Evolutionary conservation across 2,797 vertebrate genomes (phyloP), one percentile per base, ranked within the genome.

Genomic region (Geotrypetes seraphini): DNA sequence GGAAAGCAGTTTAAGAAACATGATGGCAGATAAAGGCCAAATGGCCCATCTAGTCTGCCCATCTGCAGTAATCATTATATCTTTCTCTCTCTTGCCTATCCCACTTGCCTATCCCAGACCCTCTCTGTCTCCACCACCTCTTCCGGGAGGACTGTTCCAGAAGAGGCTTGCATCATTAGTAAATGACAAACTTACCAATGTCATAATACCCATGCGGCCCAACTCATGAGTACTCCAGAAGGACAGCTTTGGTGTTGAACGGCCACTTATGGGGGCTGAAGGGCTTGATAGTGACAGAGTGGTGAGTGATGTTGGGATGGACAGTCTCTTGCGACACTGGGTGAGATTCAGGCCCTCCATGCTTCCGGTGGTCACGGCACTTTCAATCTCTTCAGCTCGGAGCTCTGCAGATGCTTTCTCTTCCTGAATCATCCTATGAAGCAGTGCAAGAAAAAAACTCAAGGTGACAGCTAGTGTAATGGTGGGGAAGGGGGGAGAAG

Each of bases 281-380:
- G 73, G 89, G 5, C 91, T 96, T 44, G 92, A 90, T 52, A 97
- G 70, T 22, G 94, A 97, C 57, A 96, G 78, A 39, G 92, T 91
- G 0, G 94, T 97, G 63, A 95, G 86, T 0, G 94, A 97, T 48
- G 86, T 92, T 68, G 94, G 93, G 50, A 97, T 85, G 32, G 87
- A 84, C 10, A 88, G 76, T 1, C 90, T 81, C 5, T 90, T 89
- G 43, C 89, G 81, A 16, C 92, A 81, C 2, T 78, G 78, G 4
- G 85, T 91, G 50, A 95, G 81, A 31, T 94, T 92, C 14, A 97
- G 83, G 19, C 90, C 92, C 5, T 97, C 94, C 89, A 96, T 90
- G 64, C 92, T 97, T 63, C 92, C 83, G 0, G 92, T 96, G n/a
- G 89, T 93, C 28, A 96, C 91, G 0, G 88, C 89, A 1, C 86